phyloP scores from a whole-genome alignment of 2,113 vertebrate species.

The Neoarius graeffei region DNA sequence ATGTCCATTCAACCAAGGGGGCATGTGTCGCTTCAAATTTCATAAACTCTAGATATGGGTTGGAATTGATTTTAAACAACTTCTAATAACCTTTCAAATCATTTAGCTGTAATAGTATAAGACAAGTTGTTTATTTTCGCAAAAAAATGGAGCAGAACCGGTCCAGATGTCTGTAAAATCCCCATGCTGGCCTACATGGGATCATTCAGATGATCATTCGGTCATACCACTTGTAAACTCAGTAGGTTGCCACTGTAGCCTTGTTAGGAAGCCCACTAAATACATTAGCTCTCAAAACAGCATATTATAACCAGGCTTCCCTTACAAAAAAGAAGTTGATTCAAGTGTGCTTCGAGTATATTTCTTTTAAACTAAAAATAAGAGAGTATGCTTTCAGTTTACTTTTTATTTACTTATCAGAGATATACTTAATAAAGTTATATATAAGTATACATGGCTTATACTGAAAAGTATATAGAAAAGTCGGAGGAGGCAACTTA shows the following conservation, averaged over 20 bases:
- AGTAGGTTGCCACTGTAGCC: not conserved
- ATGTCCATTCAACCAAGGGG: not conserved
- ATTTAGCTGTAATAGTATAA: not conserved
- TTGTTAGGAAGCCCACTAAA: not conserved
- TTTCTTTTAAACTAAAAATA: too few species aligned
- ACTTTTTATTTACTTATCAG: too few species aligned
- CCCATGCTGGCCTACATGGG: not conserved
- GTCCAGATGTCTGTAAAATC: conserved; percentile 11
- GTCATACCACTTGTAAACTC: conserved; percentile 3
- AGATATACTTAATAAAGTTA: too few species aligned
- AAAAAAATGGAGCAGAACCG: not conserved
- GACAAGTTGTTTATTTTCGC: not conserved
- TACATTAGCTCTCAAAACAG: not conserved
- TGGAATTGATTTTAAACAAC: not conserved
- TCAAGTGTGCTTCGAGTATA: too few species aligned
- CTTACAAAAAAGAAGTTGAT: too few species aligned
- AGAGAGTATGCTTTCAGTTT: too few species aligned
- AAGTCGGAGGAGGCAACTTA: too few species aligned
- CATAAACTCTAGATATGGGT: not conserved
- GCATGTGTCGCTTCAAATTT: not conserved
- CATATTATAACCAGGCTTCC: not conserved
- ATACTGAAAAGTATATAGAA: too few species aligned
- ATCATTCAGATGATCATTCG: not conserved
- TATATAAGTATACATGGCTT: too few species aligned
- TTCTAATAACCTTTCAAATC: not conserved